A percentile compares a stretch with the other conserved stretches of the same genome.
These are phyloP conservation scores for Gobionotothen gibberifrons DNA, from an alignment of 2,797 vertebrate genomes.

Conservation along the genomic window DNA sequence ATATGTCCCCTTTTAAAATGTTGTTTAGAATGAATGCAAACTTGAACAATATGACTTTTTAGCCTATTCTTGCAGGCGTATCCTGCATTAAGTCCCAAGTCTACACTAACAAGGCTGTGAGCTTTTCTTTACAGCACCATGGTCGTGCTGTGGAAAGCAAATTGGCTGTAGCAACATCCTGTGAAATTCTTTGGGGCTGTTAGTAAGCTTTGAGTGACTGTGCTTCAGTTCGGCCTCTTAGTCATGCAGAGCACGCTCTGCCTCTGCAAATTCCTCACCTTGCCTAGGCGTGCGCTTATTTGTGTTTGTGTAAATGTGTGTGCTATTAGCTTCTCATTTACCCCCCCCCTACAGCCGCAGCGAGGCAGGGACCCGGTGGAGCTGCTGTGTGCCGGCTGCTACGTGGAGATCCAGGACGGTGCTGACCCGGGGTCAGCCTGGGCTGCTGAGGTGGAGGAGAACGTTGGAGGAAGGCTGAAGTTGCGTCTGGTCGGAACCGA, in stretches of 20 bases:
- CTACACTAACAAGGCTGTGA: conserved; percentile 1
- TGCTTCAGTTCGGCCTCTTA: conserved; percentile 57
- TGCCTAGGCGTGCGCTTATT: conserved; percentile 49
- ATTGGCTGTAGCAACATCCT: conserved; percentile 33
- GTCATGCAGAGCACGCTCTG: conserved; percentile 57
- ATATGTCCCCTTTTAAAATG: not conserved
- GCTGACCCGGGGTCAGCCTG: conserved; percentile 87
- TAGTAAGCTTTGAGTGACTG: conserved; percentile 48
- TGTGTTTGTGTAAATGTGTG: conserved; percentile 36
- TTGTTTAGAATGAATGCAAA: not conserved
- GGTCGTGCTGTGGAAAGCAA: conserved; percentile 41
- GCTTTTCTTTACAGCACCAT: conserved; percentile 45
- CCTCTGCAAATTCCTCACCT: conserved; percentile 56
- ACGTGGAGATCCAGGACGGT: conserved; percentile 90
- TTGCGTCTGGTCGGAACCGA: conserved; percentile 90
- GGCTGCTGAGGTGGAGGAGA: conserved; percentile 92
- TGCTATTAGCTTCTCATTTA: conserved; percentile 32
- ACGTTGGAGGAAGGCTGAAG: conserved; percentile 92
- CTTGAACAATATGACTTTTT: conserved; percentile 8
- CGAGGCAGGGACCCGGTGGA: conserved; percentile 93
- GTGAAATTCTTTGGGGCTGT: conserved; percentile 63
- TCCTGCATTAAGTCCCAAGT: not conserved
- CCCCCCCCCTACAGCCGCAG: conserved; percentile 84
- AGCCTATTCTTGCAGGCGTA: not conserved
- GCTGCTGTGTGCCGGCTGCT: conserved; percentile 90